These are phyloP conservation scores for Azemiops feae DNA, from an alignment of 2,113 vertebrate genomes.

Conservation along the genomic window DNA sequence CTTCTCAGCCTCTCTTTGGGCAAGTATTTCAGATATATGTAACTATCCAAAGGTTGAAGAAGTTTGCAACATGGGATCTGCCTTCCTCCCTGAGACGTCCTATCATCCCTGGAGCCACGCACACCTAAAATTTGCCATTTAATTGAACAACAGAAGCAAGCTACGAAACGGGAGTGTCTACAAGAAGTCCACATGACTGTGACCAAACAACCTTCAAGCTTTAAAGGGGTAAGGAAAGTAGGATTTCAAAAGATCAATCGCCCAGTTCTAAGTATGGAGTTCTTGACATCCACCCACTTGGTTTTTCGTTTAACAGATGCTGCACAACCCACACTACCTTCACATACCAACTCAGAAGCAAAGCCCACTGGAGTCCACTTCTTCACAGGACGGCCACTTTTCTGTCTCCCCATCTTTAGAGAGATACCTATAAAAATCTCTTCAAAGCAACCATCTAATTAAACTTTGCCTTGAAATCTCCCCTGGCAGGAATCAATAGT, in stretches of 20 bases:
- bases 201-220: background rate
- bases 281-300: background rate
- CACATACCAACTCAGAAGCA: too few relatives aligned
- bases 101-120: background rate
- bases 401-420: background rate
- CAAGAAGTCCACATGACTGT: background rate
- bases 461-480: background rate
- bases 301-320: background rate
- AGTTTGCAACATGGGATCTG: background rate
- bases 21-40: background rate
- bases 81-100: background rate
- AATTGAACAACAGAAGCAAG: background rate
- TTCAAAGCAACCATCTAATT: background rate
- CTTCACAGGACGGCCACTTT: background rate
- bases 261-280: background rate
- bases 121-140: background rate
- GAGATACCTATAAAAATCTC: background rate
- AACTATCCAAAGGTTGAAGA: background rate
- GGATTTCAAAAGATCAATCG: background rate
- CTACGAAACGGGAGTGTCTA: background rate
- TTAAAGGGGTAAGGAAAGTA: background rate
- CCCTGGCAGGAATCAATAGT: background rate
- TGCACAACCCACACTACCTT: background rate
- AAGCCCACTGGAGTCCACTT: background rate
- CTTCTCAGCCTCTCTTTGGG: background rate